Evolutionary conservation across 2,113 vertebrate species (phyloP).

Genomic region (Amia ocellicauda): DNA sequence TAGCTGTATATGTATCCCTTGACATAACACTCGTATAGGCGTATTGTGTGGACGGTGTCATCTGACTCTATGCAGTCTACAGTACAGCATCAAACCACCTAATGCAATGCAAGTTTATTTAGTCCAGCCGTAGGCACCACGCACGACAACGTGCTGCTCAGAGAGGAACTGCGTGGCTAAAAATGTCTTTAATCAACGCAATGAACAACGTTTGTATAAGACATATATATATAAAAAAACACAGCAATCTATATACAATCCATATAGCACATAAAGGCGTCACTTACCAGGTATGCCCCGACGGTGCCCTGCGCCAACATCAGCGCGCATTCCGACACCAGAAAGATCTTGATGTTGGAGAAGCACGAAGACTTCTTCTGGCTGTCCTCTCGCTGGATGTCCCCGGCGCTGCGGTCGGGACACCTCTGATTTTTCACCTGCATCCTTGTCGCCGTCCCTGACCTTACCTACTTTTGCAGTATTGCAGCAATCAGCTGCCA

Average conservation of each 20-base stretch:
- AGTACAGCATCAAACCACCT: neutral
- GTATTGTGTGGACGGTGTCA: too few relatives aligned
- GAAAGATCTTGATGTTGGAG: constrained; percentile 93
- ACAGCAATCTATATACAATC: too few relatives aligned
- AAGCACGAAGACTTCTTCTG: constrained; percentile 82
- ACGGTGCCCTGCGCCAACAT: constrained; percentile 97
- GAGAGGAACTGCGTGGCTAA: neutral
- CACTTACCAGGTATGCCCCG: constrained; percentile 96
- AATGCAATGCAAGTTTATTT: constrained; percentile 10
- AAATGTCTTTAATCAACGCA: constrained; percentile 21
- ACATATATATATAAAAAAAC: neutral
- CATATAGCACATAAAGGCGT: too few relatives aligned
- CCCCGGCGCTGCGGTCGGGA: constrained; percentile 59
- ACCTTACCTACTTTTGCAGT: constrained; percentile 34
- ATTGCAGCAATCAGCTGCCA: constrained; percentile 34
- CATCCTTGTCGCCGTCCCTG: constrained; percentile 55
- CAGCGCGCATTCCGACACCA: constrained; percentile 92
- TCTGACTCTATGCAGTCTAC: too few relatives aligned
- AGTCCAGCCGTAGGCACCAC: constrained; percentile 7
- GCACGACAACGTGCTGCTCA: neutral
- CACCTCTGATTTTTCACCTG: constrained; percentile 74
- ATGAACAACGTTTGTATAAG: neutral
- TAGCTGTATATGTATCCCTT: too few relatives aligned
- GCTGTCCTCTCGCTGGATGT: constrained; percentile 65
- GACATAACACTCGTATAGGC: too few relatives aligned